Base-by-base conservation (phyloP, 35 echinoderm and acorn worm species). In the Apostichopus californicus region DNA sequence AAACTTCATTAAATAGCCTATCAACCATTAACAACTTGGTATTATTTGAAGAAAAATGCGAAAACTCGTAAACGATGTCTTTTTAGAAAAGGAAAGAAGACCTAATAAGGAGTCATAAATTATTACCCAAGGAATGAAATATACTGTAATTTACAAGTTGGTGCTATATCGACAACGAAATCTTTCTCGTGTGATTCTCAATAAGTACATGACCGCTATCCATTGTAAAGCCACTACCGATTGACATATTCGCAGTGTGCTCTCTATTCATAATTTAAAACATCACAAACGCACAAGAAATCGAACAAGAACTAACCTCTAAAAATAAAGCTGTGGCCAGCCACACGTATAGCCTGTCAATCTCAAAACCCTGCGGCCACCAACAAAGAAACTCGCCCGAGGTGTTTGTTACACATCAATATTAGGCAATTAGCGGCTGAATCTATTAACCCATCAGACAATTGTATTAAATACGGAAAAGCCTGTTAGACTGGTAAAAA, bases 381-480 rank as follows among this genome's bases (percentile, higher is more conserved):
- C 55, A 58, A 59, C 81, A 17, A 58, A 46, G 55, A 26, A 54
- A 53, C 6, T 56, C 28, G 10, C 80, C 58, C 58, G 58, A 8
- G 55, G 80, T 83, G 56, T 54, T 10, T 56, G 34, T 57, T 18
- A 56, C 53, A 56, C 80, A 18, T 54, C 80, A 83, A 55, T 83
- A 83, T 57, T 54, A 20, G 7, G 52, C 80, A 83, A 83, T 83
- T 83, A 83, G 80, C 56, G 13, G 15, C 20, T 83, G 34, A 83
- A 83, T 83, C 80, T 9, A 55, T 83, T 83, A 11, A 55, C 53
- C 18, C 80, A 83, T 83, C 80, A 83, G 13, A 83, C 81, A 85
- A 85, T 85, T 85, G 81, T 60, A 14, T 17, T 75, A 8, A 85
- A 85, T 52, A 59, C 81, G 81, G 55, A 85, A 85, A 85, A 85